Evolutionary conservation across 2,888 invertebrate genomes (phyloP).

Genomic region (Agrotis exclamationis): DNA sequence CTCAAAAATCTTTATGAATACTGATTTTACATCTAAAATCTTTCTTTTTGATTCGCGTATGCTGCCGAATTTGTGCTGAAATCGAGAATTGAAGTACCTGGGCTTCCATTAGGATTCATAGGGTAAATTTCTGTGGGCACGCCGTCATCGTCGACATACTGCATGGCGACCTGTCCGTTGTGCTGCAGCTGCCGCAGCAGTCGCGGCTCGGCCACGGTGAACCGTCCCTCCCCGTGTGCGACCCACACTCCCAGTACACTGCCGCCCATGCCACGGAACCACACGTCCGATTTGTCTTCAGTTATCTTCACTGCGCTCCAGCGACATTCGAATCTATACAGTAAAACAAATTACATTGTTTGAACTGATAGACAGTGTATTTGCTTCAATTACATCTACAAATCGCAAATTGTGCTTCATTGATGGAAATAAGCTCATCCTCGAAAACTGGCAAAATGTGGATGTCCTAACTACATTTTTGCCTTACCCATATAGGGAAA

Average conservation of each 20-base stretch:
- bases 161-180: slow-evolving; percentile 94
- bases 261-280: slow-evolving; percentile 97
- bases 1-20: too few relatives aligned
- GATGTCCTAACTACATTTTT: too few relatives aligned
- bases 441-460: too few relatives aligned
- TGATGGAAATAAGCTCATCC: too few relatives aligned
- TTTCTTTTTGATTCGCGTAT: too few relatives aligned
- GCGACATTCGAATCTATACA: slow-evolving; percentile 92
- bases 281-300: slow-evolving; percentile 93
- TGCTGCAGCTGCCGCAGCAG: slow-evolving; percentile 88
- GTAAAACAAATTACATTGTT: background rate
- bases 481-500: too few relatives aligned
- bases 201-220: slow-evolving; percentile 90
- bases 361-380: too few relatives aligned
- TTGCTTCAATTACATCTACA: too few relatives aligned
- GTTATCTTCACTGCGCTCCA: slow-evolving; percentile 95
- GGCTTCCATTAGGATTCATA: slow-evolving; percentile 98
- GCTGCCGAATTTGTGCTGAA: too few relatives aligned
- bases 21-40: too few relatives aligned
- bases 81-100: slow-evolving; percentile 80
- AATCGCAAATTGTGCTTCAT: too few relatives aligned
- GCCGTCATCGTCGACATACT: slow-evolving; percentile 96
- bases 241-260: slow-evolving; percentile 98
- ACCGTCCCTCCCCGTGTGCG: slow-evolving; percentile 98
- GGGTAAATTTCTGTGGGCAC: slow-evolving; percentile 96